These are phyloP conservation scores for Eudasyphora cyanicolor DNA, from an alignment of 2,888 invertebrate genomes.

Conservation along the genomic window DNA sequence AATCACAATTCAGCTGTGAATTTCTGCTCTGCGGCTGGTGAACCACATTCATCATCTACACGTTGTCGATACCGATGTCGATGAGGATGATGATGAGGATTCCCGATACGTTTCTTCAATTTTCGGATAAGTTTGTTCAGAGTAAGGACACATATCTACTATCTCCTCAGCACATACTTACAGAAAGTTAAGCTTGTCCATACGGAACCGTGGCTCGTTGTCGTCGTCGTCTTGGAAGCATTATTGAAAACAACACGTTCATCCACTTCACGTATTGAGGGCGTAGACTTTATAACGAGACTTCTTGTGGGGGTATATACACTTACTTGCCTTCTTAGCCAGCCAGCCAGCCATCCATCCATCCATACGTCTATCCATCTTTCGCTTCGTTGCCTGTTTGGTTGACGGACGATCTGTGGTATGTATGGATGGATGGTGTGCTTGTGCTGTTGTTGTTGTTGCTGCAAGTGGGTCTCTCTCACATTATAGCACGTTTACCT, in stretches of 20 bases:
- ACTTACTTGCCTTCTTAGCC: slow-evolving; percentile 49
- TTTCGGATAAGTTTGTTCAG: not conserved
- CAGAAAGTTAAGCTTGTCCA: not conserved
- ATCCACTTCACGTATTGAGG: slow-evolving; percentile 68
- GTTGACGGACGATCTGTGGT: slow-evolving; percentile 23
- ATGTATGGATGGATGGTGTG: slow-evolving; percentile 37
- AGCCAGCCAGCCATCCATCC: slow-evolving; percentile 56
- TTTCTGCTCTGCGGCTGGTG: not conserved
- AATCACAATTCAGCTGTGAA: slow-evolving; percentile 3
- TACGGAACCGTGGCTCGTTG: not conserved
- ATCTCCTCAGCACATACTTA: not conserved
- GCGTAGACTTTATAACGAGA: slow-evolving; percentile 71
- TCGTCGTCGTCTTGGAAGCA: slow-evolving; percentile 10
- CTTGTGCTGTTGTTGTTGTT: not conserved
- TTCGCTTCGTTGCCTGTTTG: slow-evolving; percentile 44
- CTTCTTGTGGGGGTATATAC: slow-evolving; percentile 46
- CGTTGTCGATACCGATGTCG: not conserved
- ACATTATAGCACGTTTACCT: slow-evolving; percentile 16
- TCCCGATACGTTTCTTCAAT: not conserved
- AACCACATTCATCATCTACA: not conserved
- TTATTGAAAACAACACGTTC: slow-evolving; percentile 65
- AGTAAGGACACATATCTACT: not conserved
- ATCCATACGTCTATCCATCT: slow-evolving; percentile 50
- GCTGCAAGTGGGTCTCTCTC: slow-evolving; percentile 22
- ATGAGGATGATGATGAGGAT: not conserved